Conservation (phyloP, 2,888 invertebrate species). For the Seira musarum region DNA sequence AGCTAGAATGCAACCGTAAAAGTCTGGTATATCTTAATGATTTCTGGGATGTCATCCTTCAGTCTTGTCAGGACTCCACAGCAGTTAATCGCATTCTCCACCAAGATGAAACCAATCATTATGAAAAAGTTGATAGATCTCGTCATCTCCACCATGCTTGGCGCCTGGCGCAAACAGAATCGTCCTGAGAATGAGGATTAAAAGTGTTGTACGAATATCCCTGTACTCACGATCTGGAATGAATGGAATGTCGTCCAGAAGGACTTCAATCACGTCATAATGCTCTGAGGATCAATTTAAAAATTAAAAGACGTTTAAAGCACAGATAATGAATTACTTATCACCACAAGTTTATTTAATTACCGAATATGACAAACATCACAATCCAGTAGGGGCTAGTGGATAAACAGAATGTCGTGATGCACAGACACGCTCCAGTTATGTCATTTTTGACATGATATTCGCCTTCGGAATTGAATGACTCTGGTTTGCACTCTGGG, state of each 20-base stretch:
- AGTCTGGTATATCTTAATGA: not conserved
- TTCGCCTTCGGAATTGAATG: not conserved
- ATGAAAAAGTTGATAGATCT: not conserved
- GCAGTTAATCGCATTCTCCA: not conserved
- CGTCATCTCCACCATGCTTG: slow-evolving; percentile 2
- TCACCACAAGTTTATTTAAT: too few species aligned
- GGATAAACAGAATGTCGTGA: not conserved
- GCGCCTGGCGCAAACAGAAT: not conserved
- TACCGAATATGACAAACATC: not conserved
- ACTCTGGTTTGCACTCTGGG: not conserved
- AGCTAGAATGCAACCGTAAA: not conserved
- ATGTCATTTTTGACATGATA: slow-evolving; percentile 16
- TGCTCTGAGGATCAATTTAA: too few species aligned
- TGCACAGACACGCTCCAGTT: not conserved
- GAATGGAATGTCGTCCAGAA: slow-evolving; percentile 7
- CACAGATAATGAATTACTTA: too few species aligned
- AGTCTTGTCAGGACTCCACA: not conserved
- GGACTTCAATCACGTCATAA: not conserved
- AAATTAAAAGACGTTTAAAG: too few species aligned
- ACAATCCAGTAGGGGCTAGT: not conserved
- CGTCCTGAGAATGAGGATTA: not conserved
- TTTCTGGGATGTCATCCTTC: not conserved
- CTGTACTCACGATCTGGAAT: slow-evolving; percentile 7
- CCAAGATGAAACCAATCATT: not conserved
- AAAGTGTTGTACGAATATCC: not conserved